Evolutionary conservation across 2,113 vertebrate genomes (phyloP).

Genomic region (Mustela nigripes): DNA sequence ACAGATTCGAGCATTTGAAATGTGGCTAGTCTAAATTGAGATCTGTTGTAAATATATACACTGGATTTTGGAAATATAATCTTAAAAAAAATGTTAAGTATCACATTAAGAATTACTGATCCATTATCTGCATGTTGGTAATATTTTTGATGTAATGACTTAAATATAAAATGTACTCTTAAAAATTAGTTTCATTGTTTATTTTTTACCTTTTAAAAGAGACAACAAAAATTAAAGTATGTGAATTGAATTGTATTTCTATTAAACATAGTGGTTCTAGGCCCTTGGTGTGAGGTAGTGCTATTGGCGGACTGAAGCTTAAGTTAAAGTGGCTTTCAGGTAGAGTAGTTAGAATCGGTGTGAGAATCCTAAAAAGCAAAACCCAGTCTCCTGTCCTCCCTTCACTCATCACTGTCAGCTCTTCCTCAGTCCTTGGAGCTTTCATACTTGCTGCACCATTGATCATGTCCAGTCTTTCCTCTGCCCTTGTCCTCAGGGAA

Average conservation of each 20-base stretch:
- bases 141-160: neutral
- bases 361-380: neutral
- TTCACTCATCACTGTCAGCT: neutral
- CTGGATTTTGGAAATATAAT: neutral
- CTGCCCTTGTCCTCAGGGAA: neutral
- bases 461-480: neutral
- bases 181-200: neutral
- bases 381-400: neutral
- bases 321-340: neutral
- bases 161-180: slow-evolving; percentile 12
- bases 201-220: slow-evolving; percentile 39
- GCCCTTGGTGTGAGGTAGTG: neutral
- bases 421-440: neutral
- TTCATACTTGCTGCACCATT: neutral
- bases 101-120: neutral
- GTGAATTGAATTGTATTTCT: neutral
- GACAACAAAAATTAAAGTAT: neutral
- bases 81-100: neutral
- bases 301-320: neutral
- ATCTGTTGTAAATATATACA: neutral
- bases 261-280: neutral
- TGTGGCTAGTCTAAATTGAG: neutral
- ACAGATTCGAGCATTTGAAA: neutral
- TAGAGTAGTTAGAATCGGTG: neutral
- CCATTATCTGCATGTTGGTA: neutral